phyloP scores from a whole-genome alignment of 2,797 vertebrate species.

The Enteromius argenteus region DNA sequence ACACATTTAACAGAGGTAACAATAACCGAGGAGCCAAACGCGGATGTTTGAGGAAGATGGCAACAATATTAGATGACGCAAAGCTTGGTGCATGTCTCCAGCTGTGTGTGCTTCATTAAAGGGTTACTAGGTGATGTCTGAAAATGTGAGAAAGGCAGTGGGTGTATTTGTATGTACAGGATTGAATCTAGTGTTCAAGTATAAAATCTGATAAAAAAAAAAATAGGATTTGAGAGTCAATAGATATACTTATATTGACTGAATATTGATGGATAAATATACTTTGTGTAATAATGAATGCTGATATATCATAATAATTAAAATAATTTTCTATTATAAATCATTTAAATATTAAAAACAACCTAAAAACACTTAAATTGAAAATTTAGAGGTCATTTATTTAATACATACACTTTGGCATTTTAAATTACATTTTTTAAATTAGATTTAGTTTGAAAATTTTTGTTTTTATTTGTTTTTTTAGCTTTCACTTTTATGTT shows the following conservation, averaged over 20 bases:
- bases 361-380: too few relatives aligned
- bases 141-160: conserved; percentile 5
- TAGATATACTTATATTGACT: not conserved
- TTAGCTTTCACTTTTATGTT: too few relatives aligned
- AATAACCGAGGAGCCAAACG: conserved; percentile 23
- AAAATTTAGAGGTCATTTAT: too few relatives aligned
- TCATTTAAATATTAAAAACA: too few relatives aligned
- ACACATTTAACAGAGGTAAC: conserved; percentile 4
- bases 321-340: too few relatives aligned
- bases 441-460: too few relatives aligned
- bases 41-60: conserved; percentile 4
- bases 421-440: too few relatives aligned
- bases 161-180: not conserved
- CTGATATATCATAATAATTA: too few relatives aligned
- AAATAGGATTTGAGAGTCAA: not conserved
- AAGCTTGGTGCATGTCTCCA: not conserved
- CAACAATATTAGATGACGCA: conserved; percentile 25
- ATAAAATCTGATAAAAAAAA: not conserved
- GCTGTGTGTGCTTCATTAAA: conserved; percentile 9
- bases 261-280: not conserved
- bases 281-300: too few relatives aligned
- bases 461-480: too few relatives aligned
- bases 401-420: too few relatives aligned
- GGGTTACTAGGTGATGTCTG: conserved; percentile 9
- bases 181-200: not conserved